Evolutionary conservation across 2,888 invertebrate species (phyloP).

Genomic region (Amphipoea lucens): DNA sequence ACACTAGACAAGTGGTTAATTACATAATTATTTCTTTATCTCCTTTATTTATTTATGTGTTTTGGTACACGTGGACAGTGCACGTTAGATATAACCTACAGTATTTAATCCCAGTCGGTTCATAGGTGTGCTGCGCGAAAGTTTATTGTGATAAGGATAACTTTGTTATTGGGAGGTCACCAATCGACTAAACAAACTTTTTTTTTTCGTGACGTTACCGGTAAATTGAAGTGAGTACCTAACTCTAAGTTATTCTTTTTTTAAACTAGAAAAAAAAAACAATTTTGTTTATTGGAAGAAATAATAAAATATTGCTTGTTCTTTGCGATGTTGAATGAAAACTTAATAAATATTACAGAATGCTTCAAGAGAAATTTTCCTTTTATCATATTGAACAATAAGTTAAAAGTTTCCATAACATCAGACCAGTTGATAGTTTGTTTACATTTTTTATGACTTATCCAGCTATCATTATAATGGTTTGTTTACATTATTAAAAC

Average conservation of each 20-base stretch:
- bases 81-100: slow-evolving; percentile 20
- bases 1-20: neutral
- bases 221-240: slow-evolving; percentile 36
- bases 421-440: slow-evolving; percentile 29
- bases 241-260: slow-evolving; percentile 5
- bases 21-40: slow-evolving; percentile 21
- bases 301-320: neutral
- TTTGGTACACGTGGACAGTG: slow-evolving; percentile 19
- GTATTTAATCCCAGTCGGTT: neutral
- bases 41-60: neutral
- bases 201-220: slow-evolving; percentile 1
- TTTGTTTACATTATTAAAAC: slow-evolving; percentile 12
- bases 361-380: neutral
- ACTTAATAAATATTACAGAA: too few relatives aligned
- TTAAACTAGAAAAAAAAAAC: neutral
- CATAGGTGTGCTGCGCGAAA: slow-evolving; percentile 22
- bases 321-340: neutral
- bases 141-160: slow-evolving; percentile 42
- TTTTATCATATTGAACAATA: neutral
- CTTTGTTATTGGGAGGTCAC: slow-evolving; percentile 6
- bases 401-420: slow-evolving; percentile 18
- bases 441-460: slow-evolving; percentile 20
- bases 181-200: slow-evolving; percentile 11
- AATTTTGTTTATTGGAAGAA: too few relatives aligned
- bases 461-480: too few relatives aligned